Percentiles rank a stretch among this genome's conserved stretches.
phyloP scores from a whole-genome alignment of 1,140 invertebrate genomes.

The Leptinotarsa texana region DNA sequence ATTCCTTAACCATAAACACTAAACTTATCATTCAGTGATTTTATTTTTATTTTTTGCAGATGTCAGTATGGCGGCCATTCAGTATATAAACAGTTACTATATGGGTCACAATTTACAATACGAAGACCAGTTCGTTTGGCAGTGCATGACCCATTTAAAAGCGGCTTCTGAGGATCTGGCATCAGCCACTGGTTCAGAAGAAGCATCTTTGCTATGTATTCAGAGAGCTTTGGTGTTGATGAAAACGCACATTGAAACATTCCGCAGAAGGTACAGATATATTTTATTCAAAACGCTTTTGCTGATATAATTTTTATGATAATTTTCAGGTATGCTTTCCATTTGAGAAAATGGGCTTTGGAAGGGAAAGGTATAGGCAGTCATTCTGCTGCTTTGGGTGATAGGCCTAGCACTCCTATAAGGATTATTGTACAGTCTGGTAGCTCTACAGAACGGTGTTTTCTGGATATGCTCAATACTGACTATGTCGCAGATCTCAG shows the following conservation, averaged over 20 bases:
- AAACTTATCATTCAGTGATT: no score
- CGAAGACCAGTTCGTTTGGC: constrained; percentile 88
- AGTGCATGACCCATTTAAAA: constrained; percentile 88
- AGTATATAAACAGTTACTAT: constrained; percentile 91
- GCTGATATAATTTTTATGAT: neutral
- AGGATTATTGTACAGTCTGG: constrained; percentile 83
- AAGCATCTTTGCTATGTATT: constrained; percentile 83
- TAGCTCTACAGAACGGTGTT: constrained; percentile 77
- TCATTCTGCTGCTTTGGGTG: constrained; percentile 67
- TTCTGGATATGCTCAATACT: constrained; percentile 74
- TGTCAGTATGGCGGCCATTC: constrained; percentile 91
- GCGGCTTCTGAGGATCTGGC: constrained; percentile 75
- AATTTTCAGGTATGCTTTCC: constrained; percentile 74
- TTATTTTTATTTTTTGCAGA: constrained; percentile 57
- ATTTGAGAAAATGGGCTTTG: constrained; percentile 81
- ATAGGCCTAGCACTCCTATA: constrained; percentile 61
- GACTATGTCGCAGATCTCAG: constrained; percentile 88
- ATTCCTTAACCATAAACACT: no score
- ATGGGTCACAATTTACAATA: constrained; percentile 87
- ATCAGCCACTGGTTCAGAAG: constrained; percentile 57
- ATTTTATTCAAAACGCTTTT: neutral
- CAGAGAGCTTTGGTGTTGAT: constrained; percentile 84
- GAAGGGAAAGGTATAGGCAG: constrained; percentile 77
- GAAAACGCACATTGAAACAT: constrained; percentile 91
- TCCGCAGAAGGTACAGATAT: constrained; percentile 69